Evolutionary conservation across 2,888 invertebrate species (phyloP).

Genomic region (Dioctria linearis): DNA sequence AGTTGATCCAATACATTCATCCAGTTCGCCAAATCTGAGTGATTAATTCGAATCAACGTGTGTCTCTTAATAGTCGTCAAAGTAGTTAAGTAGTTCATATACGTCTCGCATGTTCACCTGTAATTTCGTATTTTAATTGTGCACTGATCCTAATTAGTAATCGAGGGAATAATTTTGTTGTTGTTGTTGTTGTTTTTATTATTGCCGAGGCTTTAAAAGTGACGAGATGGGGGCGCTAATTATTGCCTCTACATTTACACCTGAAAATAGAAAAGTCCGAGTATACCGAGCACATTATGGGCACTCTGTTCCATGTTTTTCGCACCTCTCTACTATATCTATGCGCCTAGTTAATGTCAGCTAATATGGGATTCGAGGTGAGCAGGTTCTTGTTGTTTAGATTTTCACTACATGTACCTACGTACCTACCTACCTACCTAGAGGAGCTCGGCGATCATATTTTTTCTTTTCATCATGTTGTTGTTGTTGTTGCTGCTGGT

Average conservation of each 20-base stretch:
- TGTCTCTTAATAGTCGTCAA: neutral
- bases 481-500: neutral
- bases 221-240: constrained; percentile 16
- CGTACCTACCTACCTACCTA: too few species aligned
- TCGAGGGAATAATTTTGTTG: constrained; percentile 1
- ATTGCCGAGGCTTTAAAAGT: neutral
- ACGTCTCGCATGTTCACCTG: constrained; percentile 27
- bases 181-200: neutral
- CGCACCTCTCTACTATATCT: neutral
- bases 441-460: neutral
- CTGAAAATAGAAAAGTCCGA: neutral
- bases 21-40: neutral
- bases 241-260: constrained; percentile 29
- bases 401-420: constrained; percentile 16
- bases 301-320: neutral
- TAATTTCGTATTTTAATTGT: constrained; percentile 12
- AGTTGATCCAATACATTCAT: neutral
- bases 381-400: constrained; percentile 40
- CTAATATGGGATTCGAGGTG: constrained; percentile 43
- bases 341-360: neutral
- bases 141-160: constrained; percentile 21
- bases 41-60: neutral
- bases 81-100: neutral
- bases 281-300: neutral
- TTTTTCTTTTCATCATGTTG: neutral